phyloP scores from a whole-genome alignment of 2,113 vertebrate genomes.

The Ammodytes marinus region DNA sequence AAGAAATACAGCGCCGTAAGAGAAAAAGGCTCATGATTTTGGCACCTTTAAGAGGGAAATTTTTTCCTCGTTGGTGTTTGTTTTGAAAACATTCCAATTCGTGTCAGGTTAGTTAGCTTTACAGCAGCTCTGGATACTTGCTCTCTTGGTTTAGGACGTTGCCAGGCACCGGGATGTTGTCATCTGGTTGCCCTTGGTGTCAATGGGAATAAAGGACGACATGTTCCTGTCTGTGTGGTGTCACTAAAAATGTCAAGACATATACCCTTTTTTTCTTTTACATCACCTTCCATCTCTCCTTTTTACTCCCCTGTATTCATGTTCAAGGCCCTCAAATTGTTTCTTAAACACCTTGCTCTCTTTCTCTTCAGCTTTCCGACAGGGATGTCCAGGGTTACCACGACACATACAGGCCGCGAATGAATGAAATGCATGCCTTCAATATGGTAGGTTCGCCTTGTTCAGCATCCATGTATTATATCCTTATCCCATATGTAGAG shows the following conservation, averaged over 20 bases:
- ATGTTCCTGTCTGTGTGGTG: not conserved
- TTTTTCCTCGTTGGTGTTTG: not conserved
- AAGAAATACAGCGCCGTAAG: not conserved
- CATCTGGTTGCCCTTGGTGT: conserved; percentile 9
- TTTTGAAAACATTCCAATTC: not conserved
- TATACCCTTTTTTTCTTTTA: not conserved
- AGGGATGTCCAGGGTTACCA: conserved; percentile 89
- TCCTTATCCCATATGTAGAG: not conserved
- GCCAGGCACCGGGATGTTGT: conserved; percentile 4
- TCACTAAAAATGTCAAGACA: conserved; percentile 28
- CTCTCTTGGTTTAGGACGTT: conserved; percentile 2
- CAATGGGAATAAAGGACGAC: not conserved
- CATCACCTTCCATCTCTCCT: not conserved
- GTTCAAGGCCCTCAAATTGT: not conserved
- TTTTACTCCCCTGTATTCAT: not conserved
- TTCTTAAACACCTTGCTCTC: not conserved
- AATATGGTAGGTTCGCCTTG: conserved; percentile 89
- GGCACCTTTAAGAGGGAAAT: not conserved
- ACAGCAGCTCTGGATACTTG: not conserved
- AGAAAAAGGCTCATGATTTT: not conserved
- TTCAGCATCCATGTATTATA: not conserved
- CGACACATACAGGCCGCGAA: conserved; percentile 87
- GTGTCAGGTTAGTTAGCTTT: not conserved
- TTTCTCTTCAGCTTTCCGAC: conserved; percentile 82
- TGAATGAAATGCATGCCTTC: conserved; percentile 93